Base-by-base conservation (phyloP, 37 sponge, comb jelly and placozoan species). In the Agelas oroides region DNA sequence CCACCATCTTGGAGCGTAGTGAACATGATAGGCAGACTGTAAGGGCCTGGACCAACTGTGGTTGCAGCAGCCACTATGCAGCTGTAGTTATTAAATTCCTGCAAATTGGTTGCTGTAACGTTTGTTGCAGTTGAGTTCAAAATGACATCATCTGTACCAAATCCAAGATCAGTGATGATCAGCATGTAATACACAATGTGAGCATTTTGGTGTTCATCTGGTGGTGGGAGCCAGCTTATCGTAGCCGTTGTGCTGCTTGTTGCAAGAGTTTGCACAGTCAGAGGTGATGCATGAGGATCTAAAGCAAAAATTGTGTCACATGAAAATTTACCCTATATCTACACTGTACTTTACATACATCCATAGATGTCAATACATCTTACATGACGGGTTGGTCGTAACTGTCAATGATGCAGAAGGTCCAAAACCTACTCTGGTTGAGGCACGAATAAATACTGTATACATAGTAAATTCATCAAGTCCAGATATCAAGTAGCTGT, bases 31-130 rank as follows among this genome's bases (percentile, higher is more conserved):
- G 46, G 46, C 3, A 41, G 59, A 63, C 71, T 78, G 56, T 66
- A 81, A 20, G 84, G 84, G n/a, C 84, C 84, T 5, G 5, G 37
- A 20, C 75, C 75, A 6, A 74, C 76, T 46, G 46, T 46, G 18
- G 84, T 84, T 19, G 68, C 21, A 24, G 84, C 84, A 28, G 87
- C 87, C 24, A 84, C 52, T 21, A 36, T 71, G 21, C 41, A 71
- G 32, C 73, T 24, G 53, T 84, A 84, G 23, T 66, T 67, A 31
- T 75, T 75, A 53, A 36, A 84, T n/a, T 69, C 76, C 41, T 13
- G 57, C 25, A 84, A 36, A 53, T 30, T 24, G 41, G 65, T 54
- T 5, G 65, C 55, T 3, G 57, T 75, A 25, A 74, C 18, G 17
- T 35, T 75, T 15, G 33, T 39, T 25, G 40, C n/a, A 14, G 53